Base-by-base conservation (phyloP, 2,888 invertebrate species). In the Acleris holmiana region DNA sequence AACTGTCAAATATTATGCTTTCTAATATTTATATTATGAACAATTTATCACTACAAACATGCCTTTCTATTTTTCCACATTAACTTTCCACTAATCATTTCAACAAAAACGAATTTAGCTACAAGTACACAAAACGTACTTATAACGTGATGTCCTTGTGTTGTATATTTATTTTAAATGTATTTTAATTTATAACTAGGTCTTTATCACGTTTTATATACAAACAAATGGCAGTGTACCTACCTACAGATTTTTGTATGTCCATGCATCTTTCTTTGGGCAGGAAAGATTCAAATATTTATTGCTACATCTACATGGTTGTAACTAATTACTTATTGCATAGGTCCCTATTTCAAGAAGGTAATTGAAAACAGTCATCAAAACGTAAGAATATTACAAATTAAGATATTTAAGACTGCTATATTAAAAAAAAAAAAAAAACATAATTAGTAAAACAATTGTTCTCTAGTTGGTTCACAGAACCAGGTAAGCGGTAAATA, bases 121-220 rank as follows among this genome's bases (percentile, higher is more conserved):
- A 44, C 49, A 55, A 44, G 53, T 55, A 54, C 54, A 49, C 53
- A 40, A 15, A 53, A 40, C 53, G 8, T 29, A 29, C 29, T 35
- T 58, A 46, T 60, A 44, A 29, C 48, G 54, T 65, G 53, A 64
- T 41, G 49, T 56, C 49, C 44, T 40, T 44, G 47, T 40, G 48
- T 46, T 18, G 21, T 41, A 53, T 40, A 41, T 60, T 60, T 55
- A 21, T 54, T 29, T 29, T 59, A 59, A 58, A 47, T 58, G 51
- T 64, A 44, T 7, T 59, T 59, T 3, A 21, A 18, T 54, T 48
- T 59, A 51, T 58, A 59, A 18, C 46, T 65, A 60, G 61, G 29
- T 44, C 59, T 64, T 65, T 65, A 65, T 65, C 65, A 65, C 65
- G 55, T 65, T 65, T 59, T 59, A 55, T 65, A 55, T 60, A 65